These are phyloP conservation scores for Hyposoter dolosus DNA, from an alignment of 2,888 invertebrate species.

Conservation along the genomic window DNA sequence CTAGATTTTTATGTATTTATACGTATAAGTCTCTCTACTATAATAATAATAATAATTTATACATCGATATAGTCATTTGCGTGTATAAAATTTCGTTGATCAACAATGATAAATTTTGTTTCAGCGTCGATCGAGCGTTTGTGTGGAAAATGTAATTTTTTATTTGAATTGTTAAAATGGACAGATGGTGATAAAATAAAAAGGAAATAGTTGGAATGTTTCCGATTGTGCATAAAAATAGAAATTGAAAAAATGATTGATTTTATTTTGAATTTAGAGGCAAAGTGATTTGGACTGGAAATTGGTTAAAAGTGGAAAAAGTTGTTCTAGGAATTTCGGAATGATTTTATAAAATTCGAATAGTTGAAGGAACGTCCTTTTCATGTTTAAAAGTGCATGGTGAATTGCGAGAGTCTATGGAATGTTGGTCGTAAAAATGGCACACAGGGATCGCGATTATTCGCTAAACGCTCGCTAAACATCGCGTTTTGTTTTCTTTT, in stretches of 20 bases:
- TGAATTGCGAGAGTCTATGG: slow-evolving; percentile 24
- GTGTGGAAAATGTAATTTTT: slow-evolving; percentile 1
- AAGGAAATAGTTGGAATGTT: slow-evolving; percentile 5
- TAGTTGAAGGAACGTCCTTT: not conserved
- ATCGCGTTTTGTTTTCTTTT: slow-evolving; percentile 21
- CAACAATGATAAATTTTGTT: slow-evolving; percentile 54
- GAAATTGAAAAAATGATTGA: not conserved
- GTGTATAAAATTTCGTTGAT: slow-evolving; percentile 66
- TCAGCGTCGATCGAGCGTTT: slow-evolving; percentile 1
- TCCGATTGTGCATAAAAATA: slow-evolving; percentile 22
- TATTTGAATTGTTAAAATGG: not conserved
- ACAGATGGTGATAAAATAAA: not conserved
- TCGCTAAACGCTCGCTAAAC: slow-evolving; percentile 26
- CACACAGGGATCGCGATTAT: slow-evolving; percentile 53
- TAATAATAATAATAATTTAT: slow-evolving; percentile 52
- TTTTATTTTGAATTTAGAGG: not conserved
- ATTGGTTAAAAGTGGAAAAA: not conserved
- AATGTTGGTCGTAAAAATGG: slow-evolving; percentile 57
- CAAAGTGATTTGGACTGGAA: not conserved
- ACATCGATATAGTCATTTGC: slow-evolving; percentile 32
- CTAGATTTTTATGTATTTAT: slow-evolving; percentile 52
- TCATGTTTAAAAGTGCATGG: not conserved
- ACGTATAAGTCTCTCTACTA: slow-evolving; percentile 62
- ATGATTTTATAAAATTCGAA: not conserved
- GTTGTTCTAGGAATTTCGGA: not conserved